Conservation (phyloP, 2,113 vertebrate species). For the Balaenoptera acutorostrata region DNA sequence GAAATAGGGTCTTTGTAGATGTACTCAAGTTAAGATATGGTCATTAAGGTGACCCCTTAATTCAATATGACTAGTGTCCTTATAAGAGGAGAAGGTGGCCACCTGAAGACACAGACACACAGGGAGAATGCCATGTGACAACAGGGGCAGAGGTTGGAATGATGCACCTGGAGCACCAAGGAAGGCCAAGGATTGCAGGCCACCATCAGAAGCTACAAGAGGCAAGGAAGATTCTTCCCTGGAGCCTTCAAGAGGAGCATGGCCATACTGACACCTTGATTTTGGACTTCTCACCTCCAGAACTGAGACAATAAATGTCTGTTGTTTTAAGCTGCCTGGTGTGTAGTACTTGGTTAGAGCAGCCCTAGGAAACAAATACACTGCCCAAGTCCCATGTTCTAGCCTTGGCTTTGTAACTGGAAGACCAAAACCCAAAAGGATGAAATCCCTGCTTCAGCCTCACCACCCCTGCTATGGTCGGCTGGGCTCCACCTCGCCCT, state of each 20-base stretch:
- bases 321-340: not conserved
- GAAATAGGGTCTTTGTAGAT: not conserved
- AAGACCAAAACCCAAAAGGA: not conserved
- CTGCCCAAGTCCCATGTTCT: not conserved
- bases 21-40: not conserved
- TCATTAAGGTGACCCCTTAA: not conserved
- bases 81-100: not conserved
- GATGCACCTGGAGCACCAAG: rapidly evolving
- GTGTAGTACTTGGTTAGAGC: not conserved
- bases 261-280: not conserved
- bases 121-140: not conserved
- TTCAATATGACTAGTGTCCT: not conserved
- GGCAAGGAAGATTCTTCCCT: not conserved
- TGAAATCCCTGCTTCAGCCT: not conserved
- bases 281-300: not conserved
- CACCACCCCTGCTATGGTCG: not conserved
- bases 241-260: not conserved
- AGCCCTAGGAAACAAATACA: not conserved
- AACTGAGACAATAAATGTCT: not conserved
- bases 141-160: not conserved
- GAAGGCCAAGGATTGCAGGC: not conserved
- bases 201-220: not conserved
- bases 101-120: not conserved
- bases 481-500: not conserved
- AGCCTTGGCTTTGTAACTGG: not conserved